Conservation (phyloP, 2,797 vertebrate genomes). For the Molossus molossus region DNA sequence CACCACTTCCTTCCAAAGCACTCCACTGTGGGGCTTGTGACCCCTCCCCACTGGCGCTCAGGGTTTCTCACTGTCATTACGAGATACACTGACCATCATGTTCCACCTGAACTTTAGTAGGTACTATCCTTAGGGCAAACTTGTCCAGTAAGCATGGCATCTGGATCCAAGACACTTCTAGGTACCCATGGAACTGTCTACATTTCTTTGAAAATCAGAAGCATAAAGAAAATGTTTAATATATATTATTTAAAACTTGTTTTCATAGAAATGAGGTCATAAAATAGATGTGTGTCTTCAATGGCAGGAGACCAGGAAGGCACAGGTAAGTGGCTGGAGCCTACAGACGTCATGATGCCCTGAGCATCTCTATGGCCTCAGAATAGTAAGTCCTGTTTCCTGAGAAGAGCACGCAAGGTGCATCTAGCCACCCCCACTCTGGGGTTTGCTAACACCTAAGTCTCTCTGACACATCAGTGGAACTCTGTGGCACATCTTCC, state of each 20-base stretch:
- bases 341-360: neutral
- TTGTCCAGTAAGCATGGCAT: neutral
- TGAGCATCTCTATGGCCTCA: neutral
- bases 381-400: neutral
- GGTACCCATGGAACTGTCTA: neutral
- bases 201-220: slow-evolving; percentile 35
- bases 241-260: neutral
- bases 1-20: neutral
- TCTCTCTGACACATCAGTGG: neutral
- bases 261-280: neutral
- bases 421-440: neutral
- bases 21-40: no score
- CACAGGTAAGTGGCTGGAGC: neutral
- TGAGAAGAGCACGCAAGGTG: neutral
- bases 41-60: no score
- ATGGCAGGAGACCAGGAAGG: neutral
- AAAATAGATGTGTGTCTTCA: neutral
- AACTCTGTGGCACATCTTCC: slow-evolving; percentile 2
- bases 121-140: neutral
- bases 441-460: neutral
- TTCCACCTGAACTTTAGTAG: neutral
- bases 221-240: neutral
- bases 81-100: neutral
- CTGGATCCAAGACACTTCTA: no score
- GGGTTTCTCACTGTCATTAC: neutral